These are phyloP conservation scores for Tholera decimalis DNA, from an alignment of 2,888 invertebrate genomes.

Conservation along the genomic window DNA sequence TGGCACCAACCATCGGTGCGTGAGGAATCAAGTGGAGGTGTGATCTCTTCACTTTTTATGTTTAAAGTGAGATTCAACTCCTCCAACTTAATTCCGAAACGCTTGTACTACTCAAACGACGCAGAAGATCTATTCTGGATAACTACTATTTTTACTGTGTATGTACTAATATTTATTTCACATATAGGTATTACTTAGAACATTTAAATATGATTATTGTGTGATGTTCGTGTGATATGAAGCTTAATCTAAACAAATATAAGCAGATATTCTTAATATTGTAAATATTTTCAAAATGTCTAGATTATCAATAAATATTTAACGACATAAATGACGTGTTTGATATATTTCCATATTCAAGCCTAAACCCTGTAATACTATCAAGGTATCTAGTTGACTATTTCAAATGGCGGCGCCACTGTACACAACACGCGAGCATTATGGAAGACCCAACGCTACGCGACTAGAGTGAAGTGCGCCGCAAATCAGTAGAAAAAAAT, in stretches of 20 bases:
- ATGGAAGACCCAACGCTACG: slow-evolving; percentile 82
- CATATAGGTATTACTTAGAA: too few species aligned
- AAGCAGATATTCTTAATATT: neutral
- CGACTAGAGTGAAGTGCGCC: slow-evolving; percentile 82
- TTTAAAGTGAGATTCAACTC: slow-evolving; percentile 92
- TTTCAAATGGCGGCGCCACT: slow-evolving; percentile 77
- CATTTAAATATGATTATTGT: neutral
- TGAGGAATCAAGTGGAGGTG: slow-evolving; percentile 91
- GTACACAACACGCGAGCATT: slow-evolving; percentile 73
- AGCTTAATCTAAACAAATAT: neutral
- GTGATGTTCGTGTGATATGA: neutral
- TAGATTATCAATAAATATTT: slow-evolving; percentile 34
- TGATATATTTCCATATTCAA: slow-evolving; percentile 36
- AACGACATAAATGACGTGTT: slow-evolving; percentile 13
- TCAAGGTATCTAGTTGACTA: slow-evolving; percentile 47
- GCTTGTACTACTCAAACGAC: slow-evolving; percentile 63
- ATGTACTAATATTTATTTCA: neutral
- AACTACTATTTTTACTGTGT: slow-evolving; percentile 17
- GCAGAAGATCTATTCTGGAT: slow-evolving; percentile 5
- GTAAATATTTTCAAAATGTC: neutral
- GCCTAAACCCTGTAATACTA: slow-evolving; percentile 32
- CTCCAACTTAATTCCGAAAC: slow-evolving; percentile 91
- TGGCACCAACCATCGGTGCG: slow-evolving; percentile 68
- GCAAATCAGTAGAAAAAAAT: slow-evolving; percentile 89
- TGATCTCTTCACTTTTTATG: slow-evolving; percentile 92